Evolutionary conservation across 2,888 invertebrate species (phyloP).

Genomic region (Clanis bilineata): DNA sequence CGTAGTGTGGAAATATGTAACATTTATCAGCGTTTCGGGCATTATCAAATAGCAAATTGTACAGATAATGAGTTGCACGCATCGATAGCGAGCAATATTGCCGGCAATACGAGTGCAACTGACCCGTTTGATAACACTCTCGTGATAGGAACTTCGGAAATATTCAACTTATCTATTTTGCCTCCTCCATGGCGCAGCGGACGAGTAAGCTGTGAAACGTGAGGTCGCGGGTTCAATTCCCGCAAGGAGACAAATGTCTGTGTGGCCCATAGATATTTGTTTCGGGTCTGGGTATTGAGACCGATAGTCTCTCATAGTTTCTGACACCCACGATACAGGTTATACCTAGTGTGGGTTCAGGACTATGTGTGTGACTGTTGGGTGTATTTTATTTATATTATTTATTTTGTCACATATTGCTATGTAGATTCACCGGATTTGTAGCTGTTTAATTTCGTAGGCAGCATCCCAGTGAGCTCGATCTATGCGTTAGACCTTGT

Average conservation of each 20-base stretch:
- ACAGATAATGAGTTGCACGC: slow-evolving; percentile 35
- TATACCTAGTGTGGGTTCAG: no score
- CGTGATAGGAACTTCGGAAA: slow-evolving; percentile 25
- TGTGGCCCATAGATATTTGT: no score
- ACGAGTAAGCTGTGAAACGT: no score
- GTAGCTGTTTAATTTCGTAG: slow-evolving; percentile 24
- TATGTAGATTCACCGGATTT: slow-evolving; percentile 42
- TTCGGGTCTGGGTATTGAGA: no score
- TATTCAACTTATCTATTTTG: slow-evolving; percentile 39
- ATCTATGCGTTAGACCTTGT: slow-evolving; percentile 76
- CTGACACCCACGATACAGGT: no score
- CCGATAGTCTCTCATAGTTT: no score
- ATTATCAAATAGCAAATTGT: slow-evolving; percentile 42
- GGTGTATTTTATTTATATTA: no score
- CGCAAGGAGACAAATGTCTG: no score
- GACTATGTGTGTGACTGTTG: no score
- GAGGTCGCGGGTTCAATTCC: no score
- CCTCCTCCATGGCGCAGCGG: no score
- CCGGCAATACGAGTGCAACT: slow-evolving; percentile 20
- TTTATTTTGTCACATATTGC: slow-evolving; percentile 45
- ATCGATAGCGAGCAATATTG: slow-evolving; percentile 27
- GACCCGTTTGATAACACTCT: slow-evolving; percentile 18
- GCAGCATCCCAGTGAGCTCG: slow-evolving; percentile 64
- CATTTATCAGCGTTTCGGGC: slow-evolving; percentile 37
- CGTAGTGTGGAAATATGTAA: background rate